Evolutionary conservation across 2,113 vertebrate species (phyloP).

Genomic region (Eptesicus fuscus): DNA sequence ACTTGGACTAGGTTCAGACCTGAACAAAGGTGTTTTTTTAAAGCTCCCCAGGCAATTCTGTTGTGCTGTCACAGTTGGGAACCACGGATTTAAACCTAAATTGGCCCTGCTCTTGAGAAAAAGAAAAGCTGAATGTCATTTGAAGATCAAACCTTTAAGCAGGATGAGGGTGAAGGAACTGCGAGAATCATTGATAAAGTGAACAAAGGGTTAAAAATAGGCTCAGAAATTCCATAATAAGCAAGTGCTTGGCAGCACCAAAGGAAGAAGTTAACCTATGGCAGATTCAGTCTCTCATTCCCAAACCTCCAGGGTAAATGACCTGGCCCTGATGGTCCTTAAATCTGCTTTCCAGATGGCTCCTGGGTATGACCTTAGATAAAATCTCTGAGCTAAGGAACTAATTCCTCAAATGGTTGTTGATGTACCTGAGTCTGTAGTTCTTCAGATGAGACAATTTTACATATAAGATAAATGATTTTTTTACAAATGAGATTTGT

Average conservation of each 20-base stretch:
- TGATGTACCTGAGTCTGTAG: slow-evolving; percentile 1
- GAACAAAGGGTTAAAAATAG: slow-evolving; percentile 34
- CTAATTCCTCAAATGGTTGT: slow-evolving; percentile 7
- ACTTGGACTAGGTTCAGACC: not conserved
- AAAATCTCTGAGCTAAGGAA: slow-evolving; percentile 20
- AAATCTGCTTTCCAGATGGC: slow-evolving; percentile 29
- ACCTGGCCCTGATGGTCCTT: not conserved
- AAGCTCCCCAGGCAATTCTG: not conserved
- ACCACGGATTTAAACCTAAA: slow-evolving; percentile 23
- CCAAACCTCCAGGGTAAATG: not conserved
- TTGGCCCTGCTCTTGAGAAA: not conserved
- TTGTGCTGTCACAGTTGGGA: not conserved
- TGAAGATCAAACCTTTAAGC: slow-evolving; percentile 42
- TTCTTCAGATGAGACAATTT: slow-evolving; percentile 6
- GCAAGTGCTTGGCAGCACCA: not conserved
- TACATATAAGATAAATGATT: not conserved
- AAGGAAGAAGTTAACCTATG: not conserved
- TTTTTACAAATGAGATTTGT: slow-evolving; percentile 12
- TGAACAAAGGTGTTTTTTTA: not conserved
- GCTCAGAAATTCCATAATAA: not conserved
- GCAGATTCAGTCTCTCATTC: not conserved
- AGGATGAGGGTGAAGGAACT: not conserved
- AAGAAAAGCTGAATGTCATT: slow-evolving; percentile 1
- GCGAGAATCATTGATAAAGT: slow-evolving; percentile 4
- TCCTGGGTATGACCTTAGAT: not conserved